These are phyloP conservation scores for Metellina segmentata DNA, from an alignment of 2,888 invertebrate species.

Conservation along the genomic window DNA sequence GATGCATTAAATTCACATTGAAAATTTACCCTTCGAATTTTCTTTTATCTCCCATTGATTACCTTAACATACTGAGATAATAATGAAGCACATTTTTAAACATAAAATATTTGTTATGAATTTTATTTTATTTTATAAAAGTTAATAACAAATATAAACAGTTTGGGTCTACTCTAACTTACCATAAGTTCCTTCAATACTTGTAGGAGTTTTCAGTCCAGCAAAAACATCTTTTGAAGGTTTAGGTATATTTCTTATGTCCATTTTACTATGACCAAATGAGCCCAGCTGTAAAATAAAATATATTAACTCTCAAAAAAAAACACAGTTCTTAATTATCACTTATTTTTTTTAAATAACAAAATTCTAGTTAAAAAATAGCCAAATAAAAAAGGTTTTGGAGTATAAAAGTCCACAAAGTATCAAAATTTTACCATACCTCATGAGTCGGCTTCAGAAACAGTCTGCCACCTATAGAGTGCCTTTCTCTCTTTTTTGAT, in stretches of 20 bases:
- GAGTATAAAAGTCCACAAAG: background rate
- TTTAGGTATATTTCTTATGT: conserved; percentile 35
- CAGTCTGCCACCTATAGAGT: conserved; percentile 58
- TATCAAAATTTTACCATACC: conserved; percentile 20
- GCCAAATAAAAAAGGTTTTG: background rate
- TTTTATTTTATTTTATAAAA: background rate
- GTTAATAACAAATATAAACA: background rate
- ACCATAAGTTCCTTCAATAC: conserved; percentile 57
- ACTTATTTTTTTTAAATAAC: too few species aligned
- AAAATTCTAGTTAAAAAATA: background rate
- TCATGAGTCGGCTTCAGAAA: conserved; percentile 65
- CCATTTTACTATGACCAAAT: conserved; percentile 71
- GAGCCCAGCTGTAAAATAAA: conserved; percentile 67
- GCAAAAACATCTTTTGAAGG: conserved; percentile 53
- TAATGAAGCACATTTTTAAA: too few species aligned
- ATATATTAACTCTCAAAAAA: background rate
- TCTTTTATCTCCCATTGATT: background rate
- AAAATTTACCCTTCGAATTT: too few species aligned
- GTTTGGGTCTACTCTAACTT: conserved; percentile 1
- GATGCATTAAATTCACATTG: too few species aligned
- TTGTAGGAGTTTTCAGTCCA: conserved; percentile 51
- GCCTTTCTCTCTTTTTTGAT: conserved; percentile 81
- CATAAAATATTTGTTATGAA: too few species aligned
- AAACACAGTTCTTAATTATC: too few species aligned
- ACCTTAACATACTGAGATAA: too few species aligned